phyloP scores from a whole-genome alignment of 37 sponge, comb jelly and placozoan species.

The Halisarca cf. caerulea region DNA sequence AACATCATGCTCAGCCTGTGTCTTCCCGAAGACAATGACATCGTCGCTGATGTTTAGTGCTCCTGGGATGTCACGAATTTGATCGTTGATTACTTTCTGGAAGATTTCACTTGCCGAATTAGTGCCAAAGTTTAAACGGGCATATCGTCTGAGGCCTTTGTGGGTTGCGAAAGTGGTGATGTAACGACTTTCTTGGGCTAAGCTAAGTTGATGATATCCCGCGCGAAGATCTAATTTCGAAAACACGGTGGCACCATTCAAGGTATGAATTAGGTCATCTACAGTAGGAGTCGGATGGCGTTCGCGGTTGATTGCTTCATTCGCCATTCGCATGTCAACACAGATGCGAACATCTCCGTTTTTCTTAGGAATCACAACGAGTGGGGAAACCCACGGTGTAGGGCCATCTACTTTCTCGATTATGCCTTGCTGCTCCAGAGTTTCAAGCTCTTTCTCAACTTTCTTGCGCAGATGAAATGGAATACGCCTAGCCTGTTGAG shows the following conservation, averaged over 20 bases:
- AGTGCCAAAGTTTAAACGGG: constrained; percentile 44
- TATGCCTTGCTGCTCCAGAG: constrained; percentile 31
- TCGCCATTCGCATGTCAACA: constrained; percentile 56
- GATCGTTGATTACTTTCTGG: constrained; percentile 29
- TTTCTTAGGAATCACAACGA: constrained; percentile 50
- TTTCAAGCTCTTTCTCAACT: constrained; percentile 43
- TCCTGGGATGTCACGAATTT: too few relatives aligned
- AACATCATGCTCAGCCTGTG: constrained; percentile 25
- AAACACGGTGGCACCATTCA: constrained; percentile 37
- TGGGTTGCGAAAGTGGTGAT: constrained; percentile 57
- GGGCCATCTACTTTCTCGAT: constrained; percentile 50
- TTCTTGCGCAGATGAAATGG: constrained; percentile 50
- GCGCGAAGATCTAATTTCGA: constrained; percentile 38
- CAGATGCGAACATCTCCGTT: constrained; percentile 40
- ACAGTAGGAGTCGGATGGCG: constrained; percentile 49
- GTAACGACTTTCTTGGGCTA: constrained; percentile 33
- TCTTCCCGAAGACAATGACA: constrained; percentile 30
- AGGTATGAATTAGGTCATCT: constrained; percentile 33
- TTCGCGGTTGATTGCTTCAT: constrained; percentile 54
- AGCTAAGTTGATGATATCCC: constrained; percentile 41
- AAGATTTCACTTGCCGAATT: constrained; percentile 51
- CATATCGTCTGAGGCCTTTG: constrained; percentile 36
- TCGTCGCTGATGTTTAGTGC: too few relatives aligned
- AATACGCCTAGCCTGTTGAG: constrained; percentile 34
- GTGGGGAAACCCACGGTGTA: constrained; percentile 55